Base-by-base conservation (phyloP, 1,140 invertebrate species). In the Euwallacea similis region DNA sequence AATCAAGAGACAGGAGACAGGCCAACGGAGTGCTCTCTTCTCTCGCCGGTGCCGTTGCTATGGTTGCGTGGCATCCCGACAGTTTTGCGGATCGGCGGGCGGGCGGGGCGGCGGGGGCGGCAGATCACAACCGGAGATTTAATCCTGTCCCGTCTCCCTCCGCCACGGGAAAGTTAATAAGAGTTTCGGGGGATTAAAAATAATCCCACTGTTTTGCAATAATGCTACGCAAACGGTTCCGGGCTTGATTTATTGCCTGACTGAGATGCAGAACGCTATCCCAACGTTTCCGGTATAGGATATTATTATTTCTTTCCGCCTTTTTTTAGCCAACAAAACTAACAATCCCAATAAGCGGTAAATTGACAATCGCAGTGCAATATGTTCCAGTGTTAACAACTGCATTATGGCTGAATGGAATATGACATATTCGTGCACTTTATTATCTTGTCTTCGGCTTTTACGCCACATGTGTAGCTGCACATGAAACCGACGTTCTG, bases 1-100 rank as follows among this genome's bases (percentile, higher is more conserved):
- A 82, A 82, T 82, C 81, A 82, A 80, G 79, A 76, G 81, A 82
- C 81, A 82, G 80, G 80, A 82, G 81, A 82, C 81, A 82, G 81
- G 76, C 77, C 75, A 79, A 79, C 79, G 75, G 75, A 79, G 77
- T 79, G 77, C 79, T 71, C 68, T 70, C 68, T 60, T 64, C 62
- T 47, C 61, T 63, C 61, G 61, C 61, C 44, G 61, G 47, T 66
- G 69, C 76, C 77, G 80, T 81, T 81, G 79, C 79, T 77, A 81
- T 81, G 79, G 79, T 76, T 76, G 75, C 79, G 78, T 76, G 78
- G 80, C 79, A 80, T 81, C 80, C 79, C 80, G 79, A 79, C 79
- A 81, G 80, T 75, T 79, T 70, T 71, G 75, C 67, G 71, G 73
- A 71, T 74, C 73, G 66, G 50, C 43, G 65, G 73, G 71, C 68